Evolutionary conservation across 1,140 invertebrate genomes (phyloP).

Genomic region (Vanessa tameamea): DNA sequence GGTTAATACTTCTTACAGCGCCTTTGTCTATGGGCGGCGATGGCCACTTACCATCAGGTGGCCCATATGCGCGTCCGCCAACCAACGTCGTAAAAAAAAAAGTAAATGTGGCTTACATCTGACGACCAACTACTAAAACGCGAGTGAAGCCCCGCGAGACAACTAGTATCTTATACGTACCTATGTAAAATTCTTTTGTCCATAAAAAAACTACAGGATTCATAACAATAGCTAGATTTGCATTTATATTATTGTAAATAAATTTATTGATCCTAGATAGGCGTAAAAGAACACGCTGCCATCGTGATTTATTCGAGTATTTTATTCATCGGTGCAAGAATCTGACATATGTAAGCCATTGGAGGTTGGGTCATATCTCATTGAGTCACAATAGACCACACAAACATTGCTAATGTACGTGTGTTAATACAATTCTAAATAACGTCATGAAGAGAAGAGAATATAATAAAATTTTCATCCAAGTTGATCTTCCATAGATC

Average conservation of each 20-base stretch:
- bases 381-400: constrained; percentile 50
- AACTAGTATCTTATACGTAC: too few species aligned
- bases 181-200: neutral
- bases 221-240: constrained; percentile 14
- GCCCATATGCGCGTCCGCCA: too few species aligned
- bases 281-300: constrained; percentile 25
- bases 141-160: too few species aligned
- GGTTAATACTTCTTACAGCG: too few species aligned
- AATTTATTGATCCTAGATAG: constrained; percentile 33
- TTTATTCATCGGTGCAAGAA: constrained; percentile 22
- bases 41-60: too few species aligned
- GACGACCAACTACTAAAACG: too few species aligned
- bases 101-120: too few species aligned
- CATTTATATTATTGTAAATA: constrained; percentile 15
- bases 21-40: too few species aligned
- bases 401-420: constrained; percentile 44
- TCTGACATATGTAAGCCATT: constrained; percentile 43
- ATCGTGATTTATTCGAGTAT: constrained; percentile 30
- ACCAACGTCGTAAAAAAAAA: too few species aligned
- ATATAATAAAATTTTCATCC: neutral
- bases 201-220: neutral
- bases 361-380: constrained; percentile 43
- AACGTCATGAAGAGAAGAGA: neutral
- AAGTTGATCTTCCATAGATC: too few species aligned
- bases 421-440: constrained; percentile 22